Evolutionary conservation across 2,888 invertebrate species (phyloP).

Genomic region (Metellina segmentata): DNA sequence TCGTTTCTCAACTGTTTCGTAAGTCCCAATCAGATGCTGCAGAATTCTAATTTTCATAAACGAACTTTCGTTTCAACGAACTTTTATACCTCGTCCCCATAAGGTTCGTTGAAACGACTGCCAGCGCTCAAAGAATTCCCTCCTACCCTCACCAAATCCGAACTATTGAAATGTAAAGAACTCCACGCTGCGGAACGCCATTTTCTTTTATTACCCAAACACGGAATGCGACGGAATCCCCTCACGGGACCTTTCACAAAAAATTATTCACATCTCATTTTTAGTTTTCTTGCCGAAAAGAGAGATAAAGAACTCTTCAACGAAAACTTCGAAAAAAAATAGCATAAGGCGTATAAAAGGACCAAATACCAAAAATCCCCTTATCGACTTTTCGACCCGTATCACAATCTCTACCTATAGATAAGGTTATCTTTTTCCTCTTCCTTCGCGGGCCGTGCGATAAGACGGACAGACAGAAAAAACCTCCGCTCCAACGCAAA

Average conservation of each 20-base stretch:
- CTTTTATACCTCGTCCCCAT: too few relatives aligned
- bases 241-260: not conserved
- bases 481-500: conserved; percentile 27
- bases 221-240: not conserved
- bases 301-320: not conserved
- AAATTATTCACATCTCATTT: not conserved
- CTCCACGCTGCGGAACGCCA: not conserved
- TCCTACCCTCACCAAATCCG: not conserved
- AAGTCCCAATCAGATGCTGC: too few relatives aligned
- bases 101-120: too few relatives aligned
- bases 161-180: not conserved
- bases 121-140: not conserved
- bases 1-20: too few relatives aligned
- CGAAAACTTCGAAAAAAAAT: not conserved
- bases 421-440: conserved; percentile 29
- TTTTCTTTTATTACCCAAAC: not conserved
- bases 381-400: conserved; percentile 44
- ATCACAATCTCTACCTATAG: conserved; percentile 31
- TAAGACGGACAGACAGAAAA: conserved; percentile 3
- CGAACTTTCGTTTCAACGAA: too few relatives aligned
- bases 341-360: not conserved
- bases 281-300: not conserved
- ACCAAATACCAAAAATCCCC: conserved; percentile 6
- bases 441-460: not conserved
- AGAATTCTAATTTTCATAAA: too few relatives aligned